A percentile compares a stretch with the other conserved stretches of the same genome.
These are phyloP conservation scores for Ichneumoninae sp. DNA, from an alignment of 2,888 invertebrate species.

Conservation along the genomic window DNA sequence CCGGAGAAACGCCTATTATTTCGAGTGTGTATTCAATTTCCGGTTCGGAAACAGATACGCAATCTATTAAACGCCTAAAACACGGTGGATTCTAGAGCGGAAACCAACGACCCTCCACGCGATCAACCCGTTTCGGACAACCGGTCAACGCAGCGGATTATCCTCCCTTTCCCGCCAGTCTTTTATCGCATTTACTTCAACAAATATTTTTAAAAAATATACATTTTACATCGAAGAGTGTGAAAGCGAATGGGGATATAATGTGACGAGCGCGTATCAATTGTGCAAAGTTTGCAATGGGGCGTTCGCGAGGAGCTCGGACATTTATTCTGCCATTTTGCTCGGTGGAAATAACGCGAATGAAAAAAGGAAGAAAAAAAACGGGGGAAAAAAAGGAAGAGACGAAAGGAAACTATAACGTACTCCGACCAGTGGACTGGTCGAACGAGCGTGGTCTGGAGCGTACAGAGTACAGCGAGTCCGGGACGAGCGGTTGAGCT, in stretches of 20 bases:
- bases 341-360: slow-evolving; percentile 38
- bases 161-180: neutral
- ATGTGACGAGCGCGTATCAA: slow-evolving; percentile 23
- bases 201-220: neutral
- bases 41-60: slow-evolving; percentile 73
- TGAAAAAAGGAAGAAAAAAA: slow-evolving; percentile 18
- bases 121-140: neutral
- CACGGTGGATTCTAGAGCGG: neutral
- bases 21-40: slow-evolving; percentile 77
- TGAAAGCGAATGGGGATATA: neutral
- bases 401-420: slow-evolving; percentile 28
- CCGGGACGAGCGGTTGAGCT: slow-evolving; percentile 8
- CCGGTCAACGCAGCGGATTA: neutral
- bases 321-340: slow-evolving; percentile 50
- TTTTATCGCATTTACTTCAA: neutral
- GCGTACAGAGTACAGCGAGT: slow-evolving; percentile 13
- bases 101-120: neutral
- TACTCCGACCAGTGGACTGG: slow-evolving; percentile 49
- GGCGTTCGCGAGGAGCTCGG: slow-evolving; percentile 26
- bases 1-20: slow-evolving; percentile 67
- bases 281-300: slow-evolving; percentile 25
- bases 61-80: slow-evolving; percentile 25
- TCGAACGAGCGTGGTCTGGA: slow-evolving; percentile 49
- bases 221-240: neutral
- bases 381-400: neutral